Percentiles rank a stretch among this genome's conserved stretches.
Evolutionary conservation across 2,888 invertebrate species (phyloP).

Genomic region (Bugulina stolonifera): DNA sequence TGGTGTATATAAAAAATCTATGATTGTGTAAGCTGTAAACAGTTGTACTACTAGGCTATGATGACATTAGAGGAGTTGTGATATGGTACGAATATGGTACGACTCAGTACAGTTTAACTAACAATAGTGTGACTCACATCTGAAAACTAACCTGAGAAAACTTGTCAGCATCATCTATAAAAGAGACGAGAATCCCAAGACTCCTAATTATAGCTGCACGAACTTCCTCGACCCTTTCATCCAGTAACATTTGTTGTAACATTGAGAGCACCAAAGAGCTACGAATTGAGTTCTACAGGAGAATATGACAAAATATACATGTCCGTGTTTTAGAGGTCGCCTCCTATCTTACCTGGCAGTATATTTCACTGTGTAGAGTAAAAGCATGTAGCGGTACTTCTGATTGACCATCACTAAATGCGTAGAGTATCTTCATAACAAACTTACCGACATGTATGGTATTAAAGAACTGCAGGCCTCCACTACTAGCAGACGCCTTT

Average conservation of each 20-base stretch:
- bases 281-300: conserved; percentile 59
- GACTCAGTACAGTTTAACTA: too few relatives aligned
- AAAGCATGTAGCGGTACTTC: too few relatives aligned
- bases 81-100: too few relatives aligned
- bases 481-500: conserved; percentile 63
- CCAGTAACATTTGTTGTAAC: conserved; percentile 65
- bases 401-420: too few relatives aligned
- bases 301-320: not conserved
- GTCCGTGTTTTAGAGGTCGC: too few relatives aligned
- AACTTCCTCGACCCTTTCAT: conserved; percentile 63
- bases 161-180: conserved; percentile 64
- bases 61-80: too few relatives aligned
- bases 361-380: too few relatives aligned
- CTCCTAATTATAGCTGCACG: conserved; percentile 62
- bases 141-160: conserved; percentile 54
- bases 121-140: not conserved
- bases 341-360: too few relatives aligned
- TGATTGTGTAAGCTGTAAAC: too few relatives aligned
- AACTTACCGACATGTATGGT: conserved; percentile 62
- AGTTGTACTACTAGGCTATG: too few relatives aligned
- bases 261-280: conserved; percentile 67
- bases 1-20: too few relatives aligned
- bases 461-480: conserved; percentile 65
- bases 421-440: too few relatives aligned
- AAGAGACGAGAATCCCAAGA: conserved; percentile 61